Evolutionary conservation across 2,797 vertebrate genomes (phyloP).

Genomic region (Carapus acus): DNA sequence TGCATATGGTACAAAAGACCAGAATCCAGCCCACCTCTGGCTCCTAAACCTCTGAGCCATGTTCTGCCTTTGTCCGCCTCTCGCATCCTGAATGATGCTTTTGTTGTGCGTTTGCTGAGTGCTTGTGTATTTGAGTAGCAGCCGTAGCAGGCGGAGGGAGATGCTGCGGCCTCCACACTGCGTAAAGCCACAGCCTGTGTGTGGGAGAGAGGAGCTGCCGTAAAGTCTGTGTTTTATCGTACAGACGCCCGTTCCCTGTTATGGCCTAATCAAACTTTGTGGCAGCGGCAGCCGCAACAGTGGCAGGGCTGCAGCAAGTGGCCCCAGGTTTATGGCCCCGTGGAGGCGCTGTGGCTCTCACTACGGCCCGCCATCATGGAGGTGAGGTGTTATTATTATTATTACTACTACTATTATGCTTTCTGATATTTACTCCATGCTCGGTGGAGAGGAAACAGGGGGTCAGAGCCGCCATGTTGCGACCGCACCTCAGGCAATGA

Average conservation of each 20-base stretch:
- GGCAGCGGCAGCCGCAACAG: constrained; percentile 23
- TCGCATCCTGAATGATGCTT: too few relatives aligned
- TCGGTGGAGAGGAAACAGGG: constrained; percentile 30
- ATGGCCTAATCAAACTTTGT: constrained; percentile 53
- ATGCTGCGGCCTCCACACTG: too few relatives aligned
- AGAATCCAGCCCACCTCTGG: too few relatives aligned
- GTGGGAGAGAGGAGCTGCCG: constrained; percentile 4
- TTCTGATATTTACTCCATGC: constrained; percentile 29
- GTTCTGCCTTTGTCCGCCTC: too few relatives aligned
- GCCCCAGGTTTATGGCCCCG: constrained; percentile 43
- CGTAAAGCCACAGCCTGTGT: constrained; percentile 1
- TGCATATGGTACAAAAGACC: too few relatives aligned
- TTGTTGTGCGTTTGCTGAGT: too few relatives aligned
- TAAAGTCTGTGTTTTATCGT: constrained; percentile 18
- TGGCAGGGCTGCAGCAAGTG: constrained; percentile 24
- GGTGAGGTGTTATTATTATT: constrained; percentile 62
- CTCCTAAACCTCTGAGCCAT: too few relatives aligned
- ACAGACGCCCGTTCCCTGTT: constrained; percentile 35
- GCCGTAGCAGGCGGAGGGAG: too few relatives aligned
- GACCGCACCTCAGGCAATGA: too few relatives aligned
- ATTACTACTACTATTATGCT: constrained; percentile 67
- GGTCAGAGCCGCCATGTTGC: constrained; percentile 27
- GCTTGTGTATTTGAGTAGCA: too few relatives aligned
- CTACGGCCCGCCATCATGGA: constrained; percentile 58
- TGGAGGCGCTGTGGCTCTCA: constrained; percentile 46